Evolutionary conservation across 2,797 vertebrate genomes (phyloP).

Genomic region (Cottoperca gobio): DNA sequence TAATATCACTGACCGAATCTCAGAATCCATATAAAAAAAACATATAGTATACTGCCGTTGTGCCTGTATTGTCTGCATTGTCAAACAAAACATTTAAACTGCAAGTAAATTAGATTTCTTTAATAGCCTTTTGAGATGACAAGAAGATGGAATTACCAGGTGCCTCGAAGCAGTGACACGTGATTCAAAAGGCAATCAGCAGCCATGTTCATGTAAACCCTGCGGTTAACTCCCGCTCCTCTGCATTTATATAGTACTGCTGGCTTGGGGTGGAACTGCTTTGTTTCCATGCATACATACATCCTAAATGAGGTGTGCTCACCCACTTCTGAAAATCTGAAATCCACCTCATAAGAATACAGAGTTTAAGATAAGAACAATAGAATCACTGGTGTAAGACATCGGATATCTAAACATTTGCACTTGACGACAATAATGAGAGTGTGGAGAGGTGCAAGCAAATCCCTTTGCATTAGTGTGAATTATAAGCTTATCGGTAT

Average conservation of each 20-base stretch:
- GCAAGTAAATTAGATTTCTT: background rate
- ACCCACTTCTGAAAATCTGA: background rate
- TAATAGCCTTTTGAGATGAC: background rate
- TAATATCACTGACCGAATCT: background rate
- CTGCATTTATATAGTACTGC: background rate
- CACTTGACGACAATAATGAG: slow-evolving; percentile 18
- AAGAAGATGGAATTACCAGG: slow-evolving; percentile 19
- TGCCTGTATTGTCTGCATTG: background rate
- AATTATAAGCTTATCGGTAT: slow-evolving; percentile 76
- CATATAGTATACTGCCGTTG: background rate
- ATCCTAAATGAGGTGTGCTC: background rate
- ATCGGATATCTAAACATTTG: slow-evolving; percentile 24
- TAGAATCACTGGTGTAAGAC: background rate
- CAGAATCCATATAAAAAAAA: background rate
- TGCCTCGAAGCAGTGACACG: background rate
- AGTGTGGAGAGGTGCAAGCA: slow-evolving; percentile 21
- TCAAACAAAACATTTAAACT: background rate
- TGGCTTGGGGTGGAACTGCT: too few species aligned
- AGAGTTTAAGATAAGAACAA: slow-evolving; percentile 7
- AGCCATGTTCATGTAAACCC: background rate
- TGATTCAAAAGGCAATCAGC: slow-evolving; percentile 7
- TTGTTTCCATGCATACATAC: too few species aligned
- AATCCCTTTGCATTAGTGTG: slow-evolving; percentile 65
- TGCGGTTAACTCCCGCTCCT: background rate
- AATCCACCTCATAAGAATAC: background rate